Evolutionary conservation across 2,888 invertebrate genomes (phyloP), one percentile per base, ranked within the genome.

Genomic region (Invenusta paracnida): DNA sequence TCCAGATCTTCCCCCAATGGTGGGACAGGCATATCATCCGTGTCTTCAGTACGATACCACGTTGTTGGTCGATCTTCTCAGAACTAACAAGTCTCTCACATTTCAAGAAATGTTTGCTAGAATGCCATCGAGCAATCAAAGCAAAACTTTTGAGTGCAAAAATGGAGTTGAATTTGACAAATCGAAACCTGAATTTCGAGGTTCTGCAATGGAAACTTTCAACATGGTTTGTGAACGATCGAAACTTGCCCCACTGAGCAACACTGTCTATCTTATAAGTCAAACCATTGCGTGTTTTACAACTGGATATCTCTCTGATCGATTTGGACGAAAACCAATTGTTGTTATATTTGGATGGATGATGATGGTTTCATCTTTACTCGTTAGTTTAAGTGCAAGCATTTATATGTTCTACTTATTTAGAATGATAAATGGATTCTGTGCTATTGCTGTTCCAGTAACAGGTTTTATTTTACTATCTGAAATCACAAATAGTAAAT

Each of bases 401-500:
- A 23, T 73, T 5, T 23, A 73, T 23, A 73, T 73, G 73, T 73
- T 73, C 23, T 73, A n/a, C 23, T 2, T 73, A 13, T 73, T 73
- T 5, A 13, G 73, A 23, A 73, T 73, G 73, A 23, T 23, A 23
- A 23, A 13, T 23, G 73, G 73, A 25, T 73, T 73, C 23, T 73
- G 73, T 73, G 5, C 11, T 23, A 73, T 73, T 73, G 23, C 73
- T 23, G 25, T 23, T 73, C 23, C 5, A 5, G 23, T 23, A 2
- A 23, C 23, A 5, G 11, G 17, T 73, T 73, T 5, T 23, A 73
- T 73, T 23, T 23, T 73, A 13, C 5, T 73, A 23, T 5, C 27
- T n/a, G 73, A 73, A 73, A 73, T 73, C 2, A 73, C 73, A 13
- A 73, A 73, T 25, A 73, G 73, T 23, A 73, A 73, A 73, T 73